Evolutionary conservation across 2,797 vertebrate species (phyloP).

Genomic region (Darevskia nairensis): DNA sequence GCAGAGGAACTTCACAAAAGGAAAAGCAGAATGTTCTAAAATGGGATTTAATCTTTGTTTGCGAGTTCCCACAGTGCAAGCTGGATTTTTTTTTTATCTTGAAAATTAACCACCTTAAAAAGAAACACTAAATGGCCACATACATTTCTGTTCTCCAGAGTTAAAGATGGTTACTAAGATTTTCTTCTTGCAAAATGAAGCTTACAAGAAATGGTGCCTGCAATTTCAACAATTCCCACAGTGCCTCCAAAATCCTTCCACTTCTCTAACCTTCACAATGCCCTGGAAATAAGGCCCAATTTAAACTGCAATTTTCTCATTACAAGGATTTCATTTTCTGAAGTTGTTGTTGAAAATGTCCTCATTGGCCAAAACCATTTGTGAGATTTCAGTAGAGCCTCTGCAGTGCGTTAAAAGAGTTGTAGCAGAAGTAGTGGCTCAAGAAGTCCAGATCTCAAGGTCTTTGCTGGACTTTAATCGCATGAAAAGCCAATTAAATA

Average conservation of each 20-base stretch:
- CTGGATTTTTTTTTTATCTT: not conserved
- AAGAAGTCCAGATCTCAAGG: not conserved
- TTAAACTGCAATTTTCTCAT: conserved; percentile 8
- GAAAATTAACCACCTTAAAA: not conserved
- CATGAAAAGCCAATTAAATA: not conserved
- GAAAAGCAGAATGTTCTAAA: not conserved
- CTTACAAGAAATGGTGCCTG: not conserved
- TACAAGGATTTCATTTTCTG: not conserved
- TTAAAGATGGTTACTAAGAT: not conserved
- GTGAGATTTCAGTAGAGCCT: conserved; percentile 7
- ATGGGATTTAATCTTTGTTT: not conserved
- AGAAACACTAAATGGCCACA: not conserved
- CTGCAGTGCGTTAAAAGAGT: not conserved
- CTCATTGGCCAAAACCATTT: not conserved
- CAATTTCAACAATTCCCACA: not conserved
- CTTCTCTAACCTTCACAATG: conserved; percentile 6
- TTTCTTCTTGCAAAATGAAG: not conserved
- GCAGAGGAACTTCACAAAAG: not conserved
- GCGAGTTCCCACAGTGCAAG: not conserved
- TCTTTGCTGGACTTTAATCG: not conserved
- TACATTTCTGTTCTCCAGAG: not conserved
- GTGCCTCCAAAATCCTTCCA: not conserved
- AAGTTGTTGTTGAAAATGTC: not conserved
- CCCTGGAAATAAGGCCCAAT: conserved; percentile 1
- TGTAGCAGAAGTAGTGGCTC: not conserved